phyloP scores from a whole-genome alignment of 2,797 vertebrate species.

The Megaceryle alcyon region DNA sequence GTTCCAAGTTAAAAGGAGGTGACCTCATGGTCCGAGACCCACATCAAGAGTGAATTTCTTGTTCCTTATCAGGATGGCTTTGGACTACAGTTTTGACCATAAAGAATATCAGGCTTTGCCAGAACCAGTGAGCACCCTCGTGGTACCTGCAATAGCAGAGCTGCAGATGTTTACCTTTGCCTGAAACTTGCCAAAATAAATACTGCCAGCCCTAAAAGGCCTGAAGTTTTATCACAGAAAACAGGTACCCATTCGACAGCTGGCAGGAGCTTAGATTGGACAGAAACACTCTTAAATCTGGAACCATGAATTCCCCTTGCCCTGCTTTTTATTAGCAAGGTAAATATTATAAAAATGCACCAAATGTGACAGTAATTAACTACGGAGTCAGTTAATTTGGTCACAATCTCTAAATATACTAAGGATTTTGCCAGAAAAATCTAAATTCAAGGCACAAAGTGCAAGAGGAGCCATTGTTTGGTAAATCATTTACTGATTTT shows the following conservation, averaged over 20 bases:
- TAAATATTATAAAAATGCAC: neutral
- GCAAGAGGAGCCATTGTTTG: neutral
- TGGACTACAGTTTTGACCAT: accelerated
- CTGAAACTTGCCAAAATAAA: neutral
- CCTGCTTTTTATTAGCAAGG: neutral
- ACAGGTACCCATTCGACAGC: neutral
- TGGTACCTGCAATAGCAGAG: neutral
- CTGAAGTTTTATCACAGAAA: neutral
- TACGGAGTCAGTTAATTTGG: accelerated
- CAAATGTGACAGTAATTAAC: neutral
- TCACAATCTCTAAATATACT: neutral
- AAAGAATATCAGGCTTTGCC: neutral
- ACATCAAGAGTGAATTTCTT: neutral
- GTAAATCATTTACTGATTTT: conserved; percentile 36
- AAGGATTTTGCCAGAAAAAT: neutral
- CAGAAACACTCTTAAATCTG: neutral
- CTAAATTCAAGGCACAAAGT: conserved; percentile 9
- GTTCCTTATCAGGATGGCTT: neutral
- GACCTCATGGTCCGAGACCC: neutral
- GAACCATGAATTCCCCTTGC: neutral
- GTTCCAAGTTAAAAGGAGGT: neutral
- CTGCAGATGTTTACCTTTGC: neutral
- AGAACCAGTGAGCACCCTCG: neutral
- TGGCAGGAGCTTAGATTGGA: neutral
- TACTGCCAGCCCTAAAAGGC: neutral